phyloP scores from a whole-genome alignment of 1,140 invertebrate species.

The Hylaeus volcanicus region DNA sequence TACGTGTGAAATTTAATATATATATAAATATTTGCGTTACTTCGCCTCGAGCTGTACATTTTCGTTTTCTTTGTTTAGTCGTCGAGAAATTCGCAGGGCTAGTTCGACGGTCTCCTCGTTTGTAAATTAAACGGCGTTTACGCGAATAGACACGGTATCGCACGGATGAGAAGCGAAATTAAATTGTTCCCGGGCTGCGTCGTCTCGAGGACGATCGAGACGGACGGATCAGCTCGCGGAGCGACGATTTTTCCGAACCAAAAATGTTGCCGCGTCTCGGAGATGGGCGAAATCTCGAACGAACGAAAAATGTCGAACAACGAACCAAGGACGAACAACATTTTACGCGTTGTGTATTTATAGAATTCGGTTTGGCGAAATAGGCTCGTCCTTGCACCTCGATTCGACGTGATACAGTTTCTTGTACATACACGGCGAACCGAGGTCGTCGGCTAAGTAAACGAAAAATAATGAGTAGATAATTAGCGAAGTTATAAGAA shows the following conservation, averaged over 20 bases:
- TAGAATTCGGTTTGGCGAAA: no score
- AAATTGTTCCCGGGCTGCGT: conserved; percentile 56
- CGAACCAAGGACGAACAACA: no score
- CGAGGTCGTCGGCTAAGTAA: no score
- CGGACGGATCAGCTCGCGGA: conserved; percentile 60
- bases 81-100: conserved; percentile 43
- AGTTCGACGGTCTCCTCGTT: conserved; percentile 7
- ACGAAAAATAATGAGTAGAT: no score
- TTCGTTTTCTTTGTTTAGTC: conserved; percentile 13
- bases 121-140: conserved; percentile 16
- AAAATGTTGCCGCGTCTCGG: neutral
- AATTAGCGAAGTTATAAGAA: no score
- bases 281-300: no score
- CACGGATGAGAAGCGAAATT: neutral
- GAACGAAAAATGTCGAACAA: no score
- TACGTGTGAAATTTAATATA: conserved; percentile 35
- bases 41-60: conserved; percentile 40
- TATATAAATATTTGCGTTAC: neutral
- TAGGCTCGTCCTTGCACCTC: no score
- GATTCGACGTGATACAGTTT: no score
- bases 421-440: no score
- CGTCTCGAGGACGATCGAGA: conserved; percentile 74
- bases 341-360: no score
- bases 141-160: neutral
- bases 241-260: conserved; percentile 19